phyloP scores from a whole-genome alignment of 1,140 invertebrate genomes.

The Diploscapter pachys region DNA sequence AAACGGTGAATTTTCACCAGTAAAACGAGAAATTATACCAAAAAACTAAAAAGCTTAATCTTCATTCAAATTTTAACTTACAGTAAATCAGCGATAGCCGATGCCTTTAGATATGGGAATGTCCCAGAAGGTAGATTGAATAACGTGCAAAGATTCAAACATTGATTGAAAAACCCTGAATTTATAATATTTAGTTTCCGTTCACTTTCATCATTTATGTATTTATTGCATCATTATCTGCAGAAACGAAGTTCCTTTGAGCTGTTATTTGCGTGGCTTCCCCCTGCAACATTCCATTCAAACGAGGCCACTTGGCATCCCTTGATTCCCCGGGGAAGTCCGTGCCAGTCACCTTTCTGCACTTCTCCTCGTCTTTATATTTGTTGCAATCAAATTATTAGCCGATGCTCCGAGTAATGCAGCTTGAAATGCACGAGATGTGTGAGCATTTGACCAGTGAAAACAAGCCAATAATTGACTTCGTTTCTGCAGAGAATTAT shows the following conservation, averaged over 20 bases:
- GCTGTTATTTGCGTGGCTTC: too few relatives aligned
- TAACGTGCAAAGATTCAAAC: constrained; percentile 47
- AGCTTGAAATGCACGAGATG: background rate
- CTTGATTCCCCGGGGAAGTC: background rate
- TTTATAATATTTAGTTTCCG: background rate
- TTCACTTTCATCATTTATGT: background rate
- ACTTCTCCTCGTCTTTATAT: background rate
- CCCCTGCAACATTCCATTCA: too few relatives aligned
- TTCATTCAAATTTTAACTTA: background rate
- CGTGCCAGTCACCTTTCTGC: background rate
- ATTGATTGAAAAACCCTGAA: constrained; percentile 53
- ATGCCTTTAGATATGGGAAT: constrained; percentile 52
- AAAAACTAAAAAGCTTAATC: too few relatives aligned
- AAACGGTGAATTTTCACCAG: too few relatives aligned
- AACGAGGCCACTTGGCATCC: background rate
- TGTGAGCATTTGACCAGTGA: background rate
- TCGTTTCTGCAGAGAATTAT: background rate
- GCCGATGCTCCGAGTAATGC: background rate
- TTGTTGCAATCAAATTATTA: background rate
- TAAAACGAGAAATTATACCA: too few relatives aligned
- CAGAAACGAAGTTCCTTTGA: background rate
- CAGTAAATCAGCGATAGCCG: constrained; percentile 49
- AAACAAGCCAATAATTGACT: background rate
- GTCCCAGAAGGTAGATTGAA: constrained; percentile 35
- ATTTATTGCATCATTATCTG: background rate